Base-by-base conservation (phyloP, 2,888 invertebrate genomes). In the Drosophila cyrtoloma region DNA sequence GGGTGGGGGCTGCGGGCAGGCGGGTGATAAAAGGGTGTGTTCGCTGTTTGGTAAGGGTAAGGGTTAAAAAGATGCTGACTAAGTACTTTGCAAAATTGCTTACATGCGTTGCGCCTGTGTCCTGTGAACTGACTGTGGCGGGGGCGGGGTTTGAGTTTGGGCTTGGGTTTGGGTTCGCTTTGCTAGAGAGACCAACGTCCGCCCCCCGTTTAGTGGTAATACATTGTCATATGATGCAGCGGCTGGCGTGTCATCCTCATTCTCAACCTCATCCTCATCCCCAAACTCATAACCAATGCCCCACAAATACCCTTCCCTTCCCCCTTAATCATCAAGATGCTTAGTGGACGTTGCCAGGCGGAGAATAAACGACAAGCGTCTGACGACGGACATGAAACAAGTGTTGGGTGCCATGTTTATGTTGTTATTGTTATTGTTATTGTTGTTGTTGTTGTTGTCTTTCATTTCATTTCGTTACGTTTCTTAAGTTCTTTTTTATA, bases 81-180 rank as follows among this genome's bases (percentile, higher is more conserved):
- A 91, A 91, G 89, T 91, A 91, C 89, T 89, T 91, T 86, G 82
- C 78, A 76, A 89, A 91, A 91, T 89, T 91, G 89, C 82, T 83
- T 86, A 84, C 78, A 89, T 86, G 89, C 74, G 81, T 83, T 74
- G 83, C 73, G 78, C 68, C 76, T 58, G 71, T 66, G 58, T 66
- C 69, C 66, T 80, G 73, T 22, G 56, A 50, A 26, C 67, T 60
- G 32, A n/a, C 39, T 44, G 22, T 32, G 37, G 5, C 10, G 26
- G 44, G 6, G 10, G 26, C 42, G 33, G 33, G 35, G 9, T 19
- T 33, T 32, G 50, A 32, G 52, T 59, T 64, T 28, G 60, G 33
- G 42, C 47, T 58, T 37, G 47, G 26, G 16, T 9, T 30, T n/a
- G 53, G n/a, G 53, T 14, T 26, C 47, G 47, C 26, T 72, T 37